These are phyloP conservation scores for Aphidius colemani DNA, from an alignment of 2,888 invertebrate genomes.

Conservation along the genomic window DNA sequence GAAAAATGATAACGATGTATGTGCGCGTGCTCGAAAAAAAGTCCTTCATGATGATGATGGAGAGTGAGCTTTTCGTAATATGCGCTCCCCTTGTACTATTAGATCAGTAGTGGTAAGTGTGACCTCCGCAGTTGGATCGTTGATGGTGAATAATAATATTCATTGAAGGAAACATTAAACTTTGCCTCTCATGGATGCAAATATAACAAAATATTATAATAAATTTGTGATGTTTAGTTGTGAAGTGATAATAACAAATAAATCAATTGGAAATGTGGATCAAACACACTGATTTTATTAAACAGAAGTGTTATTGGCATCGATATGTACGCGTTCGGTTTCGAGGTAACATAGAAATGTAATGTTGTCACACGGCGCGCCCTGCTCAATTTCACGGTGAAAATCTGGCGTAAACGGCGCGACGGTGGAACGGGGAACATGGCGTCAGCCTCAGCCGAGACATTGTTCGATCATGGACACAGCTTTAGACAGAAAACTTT, in stretches of 20 bases:
- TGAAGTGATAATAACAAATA: constrained; percentile 41
- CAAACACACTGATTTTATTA: constrained; percentile 48
- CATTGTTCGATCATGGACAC: constrained; percentile 78
- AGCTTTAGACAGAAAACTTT: constrained; percentile 99
- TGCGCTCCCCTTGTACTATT: too few relatives aligned
- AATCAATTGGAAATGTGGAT: constrained; percentile 54
- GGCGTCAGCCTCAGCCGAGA: constrained; percentile 65
- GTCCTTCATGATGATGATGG: too few relatives aligned
- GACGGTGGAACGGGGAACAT: constrained; percentile 66
- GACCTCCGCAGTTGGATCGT: too few relatives aligned
- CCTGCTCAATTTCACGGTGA: constrained; percentile 65
- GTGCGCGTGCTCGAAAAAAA: too few relatives aligned
- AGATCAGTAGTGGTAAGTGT: too few relatives aligned
- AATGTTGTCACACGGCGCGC: constrained; percentile 57
- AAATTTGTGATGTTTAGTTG: constrained; percentile 48
- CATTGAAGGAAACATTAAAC: too few relatives aligned
- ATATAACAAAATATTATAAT: too few relatives aligned
- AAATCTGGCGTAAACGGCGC: constrained; percentile 67
- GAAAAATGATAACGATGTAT: too few relatives aligned
- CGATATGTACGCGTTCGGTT: constrained; percentile 66
- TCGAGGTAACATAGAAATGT: constrained; percentile 64
- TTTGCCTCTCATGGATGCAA: too few relatives aligned
- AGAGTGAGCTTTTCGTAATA: too few relatives aligned
- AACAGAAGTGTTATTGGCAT: constrained; percentile 42
- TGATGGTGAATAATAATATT: too few relatives aligned